Percentiles rank a stretch among this genome's conserved stretches.
phyloP scores from a whole-genome alignment of 2,888 invertebrate species.

The Hofmannophila pseudospretella region DNA sequence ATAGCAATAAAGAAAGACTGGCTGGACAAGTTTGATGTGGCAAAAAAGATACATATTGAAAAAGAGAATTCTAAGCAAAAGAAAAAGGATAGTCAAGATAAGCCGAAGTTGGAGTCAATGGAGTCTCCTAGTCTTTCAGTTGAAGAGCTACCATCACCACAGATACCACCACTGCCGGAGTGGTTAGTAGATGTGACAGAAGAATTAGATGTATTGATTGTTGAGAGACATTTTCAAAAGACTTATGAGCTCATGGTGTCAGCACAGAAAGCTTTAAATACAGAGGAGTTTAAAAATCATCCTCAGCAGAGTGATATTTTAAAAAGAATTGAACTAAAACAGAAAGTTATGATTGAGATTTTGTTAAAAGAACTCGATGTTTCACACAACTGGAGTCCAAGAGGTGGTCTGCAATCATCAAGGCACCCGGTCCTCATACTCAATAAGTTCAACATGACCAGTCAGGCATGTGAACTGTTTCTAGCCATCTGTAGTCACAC shows the following conservation, averaged over 20 bases:
- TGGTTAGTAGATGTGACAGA: conserved; percentile 95
- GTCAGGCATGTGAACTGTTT: conserved; percentile 89
- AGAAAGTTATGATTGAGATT: conserved; percentile 88
- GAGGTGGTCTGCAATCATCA: conserved; percentile 92
- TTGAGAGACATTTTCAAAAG: conserved; percentile 96
- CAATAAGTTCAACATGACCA: conserved; percentile 82
- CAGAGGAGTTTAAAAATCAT: conserved; percentile 57
- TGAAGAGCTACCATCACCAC: conserved; percentile 63
- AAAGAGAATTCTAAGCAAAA: conserved; percentile 78
- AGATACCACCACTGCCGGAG: conserved; percentile 79
- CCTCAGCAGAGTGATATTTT: conserved; percentile 58
- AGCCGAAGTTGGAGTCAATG: conserved; percentile 55
- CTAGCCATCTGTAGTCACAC: conserved; percentile 89
- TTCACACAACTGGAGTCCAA: conserved; percentile 92
- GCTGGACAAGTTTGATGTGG: conserved; percentile 94
- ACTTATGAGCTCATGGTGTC: conserved; percentile 88
- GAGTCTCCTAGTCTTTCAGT: conserved; percentile 70
- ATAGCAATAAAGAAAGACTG: conserved; percentile 91
- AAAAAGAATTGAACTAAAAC: conserved; percentile 82
- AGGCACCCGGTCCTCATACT: conserved; percentile 90
- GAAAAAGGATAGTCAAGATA: conserved; percentile 62
- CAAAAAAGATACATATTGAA: conserved; percentile 87
- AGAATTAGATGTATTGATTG: conserved; percentile 95
- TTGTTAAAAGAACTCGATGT: conserved; percentile 93
- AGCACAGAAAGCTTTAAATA: conserved; percentile 58